phyloP scores from a whole-genome alignment of 2,888 invertebrate species.

The Tupiocoris notatus region DNA sequence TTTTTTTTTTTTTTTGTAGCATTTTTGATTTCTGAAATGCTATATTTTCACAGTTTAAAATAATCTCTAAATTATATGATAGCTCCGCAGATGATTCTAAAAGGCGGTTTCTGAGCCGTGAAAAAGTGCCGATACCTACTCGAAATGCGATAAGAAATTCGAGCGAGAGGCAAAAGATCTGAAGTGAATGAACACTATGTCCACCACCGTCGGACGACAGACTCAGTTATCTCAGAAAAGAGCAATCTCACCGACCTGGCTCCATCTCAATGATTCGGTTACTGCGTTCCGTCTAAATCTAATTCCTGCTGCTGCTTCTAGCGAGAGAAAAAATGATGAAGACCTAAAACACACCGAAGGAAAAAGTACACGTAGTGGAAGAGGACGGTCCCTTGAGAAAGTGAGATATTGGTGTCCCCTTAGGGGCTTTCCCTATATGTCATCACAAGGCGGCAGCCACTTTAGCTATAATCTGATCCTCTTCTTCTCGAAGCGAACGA shows the following conservation, averaged over 20 bases:
- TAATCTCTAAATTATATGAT: no score
- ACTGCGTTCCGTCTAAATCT: slow-evolving; percentile 29
- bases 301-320: slow-evolving; percentile 11
- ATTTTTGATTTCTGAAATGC: no score
- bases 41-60: no score
- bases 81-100: no score
- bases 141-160: slow-evolving; percentile 5
- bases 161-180: not conserved
- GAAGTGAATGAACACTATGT: slow-evolving; percentile 12
- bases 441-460: slow-evolving; percentile 40
- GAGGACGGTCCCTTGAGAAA: slow-evolving; percentile 36
- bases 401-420: slow-evolving; percentile 43
- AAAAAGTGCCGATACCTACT: no score
- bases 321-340: slow-evolving; percentile 16
- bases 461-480: slow-evolving; percentile 33
- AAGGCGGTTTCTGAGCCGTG: no score
- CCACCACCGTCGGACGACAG: not conserved
- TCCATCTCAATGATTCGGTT: slow-evolving; percentile 38
- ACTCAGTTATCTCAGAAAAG: slow-evolving; percentile 18
- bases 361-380: not conserved
- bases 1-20: no score
- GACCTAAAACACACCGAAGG: not conserved
- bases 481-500: not conserved
- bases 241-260: slow-evolving; percentile 30
- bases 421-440: slow-evolving; percentile 40